These are phyloP conservation scores for Spatulosminthurus flaviceps DNA, from an alignment of 2,888 invertebrate genomes.

Conservation along the genomic window DNA sequence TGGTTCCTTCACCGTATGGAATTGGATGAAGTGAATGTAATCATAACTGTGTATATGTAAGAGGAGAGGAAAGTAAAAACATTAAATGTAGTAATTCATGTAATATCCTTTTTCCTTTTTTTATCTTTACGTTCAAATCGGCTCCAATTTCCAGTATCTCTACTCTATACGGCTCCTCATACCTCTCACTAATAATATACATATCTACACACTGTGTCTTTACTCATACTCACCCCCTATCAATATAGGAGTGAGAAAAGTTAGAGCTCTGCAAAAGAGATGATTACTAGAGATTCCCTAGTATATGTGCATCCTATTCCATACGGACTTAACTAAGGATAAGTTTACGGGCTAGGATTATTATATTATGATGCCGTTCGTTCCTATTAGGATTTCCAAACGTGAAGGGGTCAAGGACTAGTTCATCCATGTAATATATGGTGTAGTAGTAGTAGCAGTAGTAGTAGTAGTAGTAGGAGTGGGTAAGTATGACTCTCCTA, in stretches of 20 bases:
- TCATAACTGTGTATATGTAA: neutral
- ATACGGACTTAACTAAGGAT: neutral
- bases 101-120: neutral
- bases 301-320: neutral
- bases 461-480: neutral
- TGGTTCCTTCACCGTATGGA: neutral
- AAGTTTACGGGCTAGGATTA: conserved; percentile 41
- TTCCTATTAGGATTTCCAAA: conserved; percentile 34
- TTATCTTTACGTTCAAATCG: neutral
- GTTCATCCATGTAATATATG: conserved; percentile 45
- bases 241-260: too few relatives aligned
- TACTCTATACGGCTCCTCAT: neutral
- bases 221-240: too few relatives aligned
- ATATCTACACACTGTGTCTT: too few relatives aligned
- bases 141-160: neutral
- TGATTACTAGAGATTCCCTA: conserved; percentile 12
- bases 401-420: conserved; percentile 64
- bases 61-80: neutral
- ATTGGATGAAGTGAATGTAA: neutral
- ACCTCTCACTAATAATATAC: neutral
- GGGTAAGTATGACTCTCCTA: neutral
- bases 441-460: too few relatives aligned
- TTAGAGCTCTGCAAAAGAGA: neutral
- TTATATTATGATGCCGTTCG: too few relatives aligned
- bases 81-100: neutral